Percentiles rank a stretch among this genome's conserved stretches.
phyloP scores from a whole-genome alignment of 2,888 invertebrate genomes.

The Napeogenes inachia region DNA sequence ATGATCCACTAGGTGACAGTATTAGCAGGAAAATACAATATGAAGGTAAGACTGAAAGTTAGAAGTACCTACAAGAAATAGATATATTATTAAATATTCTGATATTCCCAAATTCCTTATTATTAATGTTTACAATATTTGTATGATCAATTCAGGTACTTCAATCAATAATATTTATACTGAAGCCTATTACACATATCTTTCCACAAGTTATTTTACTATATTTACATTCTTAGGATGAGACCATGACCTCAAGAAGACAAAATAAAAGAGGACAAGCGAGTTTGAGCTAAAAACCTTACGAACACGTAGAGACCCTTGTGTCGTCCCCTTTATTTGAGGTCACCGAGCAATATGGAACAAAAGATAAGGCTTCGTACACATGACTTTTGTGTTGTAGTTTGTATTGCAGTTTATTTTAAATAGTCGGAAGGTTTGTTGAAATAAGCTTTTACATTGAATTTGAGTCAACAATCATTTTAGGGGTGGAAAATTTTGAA shows the following conservation, averaged over 20 bases:
- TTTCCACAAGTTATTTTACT: neutral
- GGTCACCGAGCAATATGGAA: conserved; percentile 3
- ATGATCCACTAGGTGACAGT: no score
- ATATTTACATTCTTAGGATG: neutral
- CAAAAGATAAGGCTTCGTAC: conserved; percentile 1
- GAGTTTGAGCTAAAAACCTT: conserved; percentile 3
- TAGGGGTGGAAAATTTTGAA: no score
- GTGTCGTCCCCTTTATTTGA: conserved; percentile 2
- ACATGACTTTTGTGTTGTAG: neutral
- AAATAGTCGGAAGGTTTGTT: neutral
- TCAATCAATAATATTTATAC: neutral
- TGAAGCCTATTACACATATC: neutral
- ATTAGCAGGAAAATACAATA: no score
- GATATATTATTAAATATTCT: no score
- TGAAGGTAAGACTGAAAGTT: no score
- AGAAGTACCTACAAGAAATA: no score
- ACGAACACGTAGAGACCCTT: conserved; percentile 2
- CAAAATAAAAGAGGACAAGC: neutral
- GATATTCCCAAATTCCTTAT: no score
- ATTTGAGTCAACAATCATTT: neutral
- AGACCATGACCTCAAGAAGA: neutral
- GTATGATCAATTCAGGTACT: no score
- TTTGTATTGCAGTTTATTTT: neutral
- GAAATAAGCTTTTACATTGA: neutral
- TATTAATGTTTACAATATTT: no score